phyloP scores from a whole-genome alignment of 2,113 vertebrate species.

The Heloderma charlesbogerti region DNA sequence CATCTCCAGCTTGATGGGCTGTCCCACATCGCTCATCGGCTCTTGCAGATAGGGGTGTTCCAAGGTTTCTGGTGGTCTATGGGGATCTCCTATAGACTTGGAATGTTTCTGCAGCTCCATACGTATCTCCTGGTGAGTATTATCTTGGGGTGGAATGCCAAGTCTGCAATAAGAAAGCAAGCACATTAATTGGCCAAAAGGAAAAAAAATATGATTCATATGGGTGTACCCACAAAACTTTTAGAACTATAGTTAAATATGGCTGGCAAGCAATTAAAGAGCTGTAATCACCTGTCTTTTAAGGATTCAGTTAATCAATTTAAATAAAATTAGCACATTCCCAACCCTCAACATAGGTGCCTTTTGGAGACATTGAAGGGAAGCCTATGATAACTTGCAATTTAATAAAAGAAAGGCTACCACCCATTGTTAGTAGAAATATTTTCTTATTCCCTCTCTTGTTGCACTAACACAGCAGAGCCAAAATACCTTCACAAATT shows the following conservation, averaged over 20 bases:
- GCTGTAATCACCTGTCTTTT: background rate
- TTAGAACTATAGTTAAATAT: background rate
- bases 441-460: background rate
- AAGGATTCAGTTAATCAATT: background rate
- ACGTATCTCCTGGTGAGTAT: background rate
- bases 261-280: background rate
- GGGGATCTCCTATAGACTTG: slow-evolving; percentile 1
- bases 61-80: background rate
- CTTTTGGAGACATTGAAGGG: background rate
- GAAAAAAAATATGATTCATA: background rate
- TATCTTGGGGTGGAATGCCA: background rate
- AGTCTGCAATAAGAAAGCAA: slow-evolving; percentile 2
- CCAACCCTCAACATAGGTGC: background rate
- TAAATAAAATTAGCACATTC: background rate
- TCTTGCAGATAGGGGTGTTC: slow-evolving; percentile 1
- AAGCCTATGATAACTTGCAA: background rate
- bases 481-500: background rate
- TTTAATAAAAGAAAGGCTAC: background rate
- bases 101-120: slow-evolving; percentile 40
- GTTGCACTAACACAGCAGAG: background rate
- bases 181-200: background rate
- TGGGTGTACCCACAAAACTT: background rate
- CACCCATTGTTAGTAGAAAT: background rate
- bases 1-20: slow-evolving; percentile 4
- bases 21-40: background rate